phyloP scores from a whole-genome alignment of 2,113 vertebrate genomes.

The Equus quagga region DNA sequence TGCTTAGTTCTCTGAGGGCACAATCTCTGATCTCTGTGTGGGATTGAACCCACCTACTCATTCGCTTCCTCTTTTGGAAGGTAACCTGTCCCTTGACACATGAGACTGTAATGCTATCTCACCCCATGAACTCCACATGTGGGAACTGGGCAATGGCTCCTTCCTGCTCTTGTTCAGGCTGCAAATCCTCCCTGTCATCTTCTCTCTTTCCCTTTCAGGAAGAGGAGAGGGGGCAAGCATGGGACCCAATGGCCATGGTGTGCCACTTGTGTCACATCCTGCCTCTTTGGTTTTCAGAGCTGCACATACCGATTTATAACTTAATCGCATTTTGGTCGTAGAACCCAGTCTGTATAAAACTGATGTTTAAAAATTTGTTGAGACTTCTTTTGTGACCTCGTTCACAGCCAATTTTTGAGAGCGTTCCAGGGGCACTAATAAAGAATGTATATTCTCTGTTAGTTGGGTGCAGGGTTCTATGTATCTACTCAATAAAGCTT shows the following conservation, averaged over 20 bases:
- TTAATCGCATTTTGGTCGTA: not conserved
- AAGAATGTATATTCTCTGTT: not conserved
- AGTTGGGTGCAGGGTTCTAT: not conserved
- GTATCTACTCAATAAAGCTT: not conserved
- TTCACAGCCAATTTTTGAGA: not conserved
- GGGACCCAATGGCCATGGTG: not conserved
- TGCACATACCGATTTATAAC: not conserved
- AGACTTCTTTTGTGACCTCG: not conserved
- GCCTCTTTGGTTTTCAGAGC: not conserved
- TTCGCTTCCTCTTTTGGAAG: not conserved
- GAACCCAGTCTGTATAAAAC: not conserved
- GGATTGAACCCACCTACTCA: not conserved
- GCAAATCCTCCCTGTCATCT: not conserved
- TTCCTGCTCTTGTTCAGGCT: conserved; percentile 84
- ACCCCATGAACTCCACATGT: conserved; percentile 95
- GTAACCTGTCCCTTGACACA: too few relatives aligned
- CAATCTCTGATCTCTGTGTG: conserved; percentile 93
- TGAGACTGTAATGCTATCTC: conserved; percentile 94
- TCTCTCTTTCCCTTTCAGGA: not conserved
- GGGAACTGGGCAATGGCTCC: conserved; percentile 94
- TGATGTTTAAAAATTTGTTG: not conserved
- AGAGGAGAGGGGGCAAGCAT: not conserved
- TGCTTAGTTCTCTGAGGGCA: conserved; percentile 94
- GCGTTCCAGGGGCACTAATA: not conserved
- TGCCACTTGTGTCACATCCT: not conserved